Base-by-base conservation (phyloP, 2,113 vertebrate genomes). In the Hippocampus comes region DNA sequence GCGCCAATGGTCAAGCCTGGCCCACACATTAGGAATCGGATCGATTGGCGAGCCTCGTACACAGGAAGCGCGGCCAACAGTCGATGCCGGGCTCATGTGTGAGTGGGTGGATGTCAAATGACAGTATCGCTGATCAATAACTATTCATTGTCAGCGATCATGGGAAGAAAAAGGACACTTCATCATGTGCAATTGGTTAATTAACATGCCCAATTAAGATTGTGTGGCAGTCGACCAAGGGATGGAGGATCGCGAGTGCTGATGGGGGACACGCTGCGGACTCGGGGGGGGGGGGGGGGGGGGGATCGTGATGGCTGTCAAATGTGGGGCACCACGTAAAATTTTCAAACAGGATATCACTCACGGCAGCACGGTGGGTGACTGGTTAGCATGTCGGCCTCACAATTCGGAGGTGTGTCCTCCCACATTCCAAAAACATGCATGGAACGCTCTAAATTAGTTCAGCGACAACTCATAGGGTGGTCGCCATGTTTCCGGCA, bases 81-180 rank as follows among this genome's bases (percentile, higher is more conserved):
- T 93, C 92, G 89, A 93, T 93, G 87, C 76, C 66, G 75, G 87
- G 84, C 88, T 92, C 91, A 93, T 92, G 87, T 89, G 89, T 63
- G 79, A 91, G 90, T 86, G 85, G 88, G 86, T 88, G 89, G 87
- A 87, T 82, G 88, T 84, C 80, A 82, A 88, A 91, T 89, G 89
- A 83, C 89, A 90, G 88, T 85, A 84, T 78, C 78, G 77, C 89
- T 80, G 74, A 93, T 94, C 92, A 84, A 93, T 92, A 86, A 77
- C 91, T 91, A 90, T 92, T 92, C 82, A 92, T 94, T 91, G 91
- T 82, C 83, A 80, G 79, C 68, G 70, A 89, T 85, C 88, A 27
- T 86, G 10, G 89, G 87, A 85, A 89, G 84, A 88, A 84, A 91
- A 84, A 80, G 78, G 87, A 91, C 78, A 91, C 87, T 90, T 91